Percentiles rank a stretch among this genome's conserved stretches.
phyloP scores from a whole-genome alignment of 2,888 invertebrate species.

The Pheosia tremula region DNA sequence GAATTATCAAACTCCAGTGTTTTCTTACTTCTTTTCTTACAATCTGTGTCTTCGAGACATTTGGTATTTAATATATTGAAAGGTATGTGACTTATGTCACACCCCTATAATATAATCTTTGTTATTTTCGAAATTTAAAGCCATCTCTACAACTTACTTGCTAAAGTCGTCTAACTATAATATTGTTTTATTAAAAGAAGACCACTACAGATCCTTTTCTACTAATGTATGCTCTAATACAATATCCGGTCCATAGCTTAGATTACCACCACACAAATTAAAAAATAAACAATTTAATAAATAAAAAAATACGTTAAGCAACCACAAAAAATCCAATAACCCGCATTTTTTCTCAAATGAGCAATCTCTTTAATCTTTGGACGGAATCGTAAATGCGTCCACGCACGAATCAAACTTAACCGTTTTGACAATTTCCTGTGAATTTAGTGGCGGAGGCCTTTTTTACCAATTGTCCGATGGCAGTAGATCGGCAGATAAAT shows the following conservation, averaged over 20 bases:
- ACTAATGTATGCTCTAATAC: constrained; percentile 1
- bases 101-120: too few relatives aligned
- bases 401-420: constrained; percentile 62
- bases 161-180: too few relatives aligned
- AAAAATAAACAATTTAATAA: constrained; percentile 50
- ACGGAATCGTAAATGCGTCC: constrained; percentile 68
- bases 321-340: constrained; percentile 64
- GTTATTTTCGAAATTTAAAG: too few relatives aligned
- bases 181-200: too few relatives aligned
- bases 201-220: too few relatives aligned
- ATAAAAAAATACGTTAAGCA: constrained; percentile 38
- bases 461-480: constrained; percentile 78
- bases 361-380: constrained; percentile 67
- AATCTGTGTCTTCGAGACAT: too few relatives aligned
- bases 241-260: constrained; percentile 26
- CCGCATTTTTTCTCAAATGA: constrained; percentile 75
- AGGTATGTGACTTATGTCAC: too few relatives aligned
- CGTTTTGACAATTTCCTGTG: constrained; percentile 80
- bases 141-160: too few relatives aligned
- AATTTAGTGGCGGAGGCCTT: constrained; percentile 70
- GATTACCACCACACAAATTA: constrained; percentile 34
- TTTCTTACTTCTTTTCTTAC: too few relatives aligned
- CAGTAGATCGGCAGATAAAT: constrained; percentile 71
- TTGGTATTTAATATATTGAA: too few relatives aligned
- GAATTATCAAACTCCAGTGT: too few relatives aligned